Conservation (phyloP, 2,113 vertebrate genomes). For the Pseudorhombus dupliciocellatus region DNA sequence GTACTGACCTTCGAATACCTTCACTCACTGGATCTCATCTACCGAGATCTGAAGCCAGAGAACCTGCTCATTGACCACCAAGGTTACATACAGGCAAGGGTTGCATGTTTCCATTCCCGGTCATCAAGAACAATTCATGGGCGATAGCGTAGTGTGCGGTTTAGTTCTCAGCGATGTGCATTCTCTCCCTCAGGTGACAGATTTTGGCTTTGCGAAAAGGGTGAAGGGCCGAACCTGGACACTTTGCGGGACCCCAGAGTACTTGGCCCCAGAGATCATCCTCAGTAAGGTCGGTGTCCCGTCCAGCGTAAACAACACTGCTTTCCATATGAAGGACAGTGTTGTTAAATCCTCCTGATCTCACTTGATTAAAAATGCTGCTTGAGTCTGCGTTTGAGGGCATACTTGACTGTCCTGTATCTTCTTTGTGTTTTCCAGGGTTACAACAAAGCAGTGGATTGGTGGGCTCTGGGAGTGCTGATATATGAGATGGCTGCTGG, state of each 20-base stretch:
- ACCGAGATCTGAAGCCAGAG: constrained; percentile 94
- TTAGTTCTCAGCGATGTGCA: neutral
- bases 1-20: constrained; percentile 95
- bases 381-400: neutral
- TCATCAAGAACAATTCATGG: neutral
- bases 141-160: fast-evolving
- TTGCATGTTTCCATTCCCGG: neutral
- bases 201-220: constrained; percentile 95
- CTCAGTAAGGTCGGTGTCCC: constrained; percentile 86
- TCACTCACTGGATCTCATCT: constrained; percentile 94
- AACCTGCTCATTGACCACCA: constrained; percentile 95
- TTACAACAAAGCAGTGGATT: constrained; percentile 96
- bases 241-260: constrained; percentile 92
- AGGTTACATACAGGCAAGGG: constrained; percentile 89
- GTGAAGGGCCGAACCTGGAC: constrained; percentile 96
- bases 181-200: constrained; percentile 85
- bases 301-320: neutral
- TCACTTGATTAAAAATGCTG: neutral
- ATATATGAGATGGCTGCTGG: constrained; percentile 97
- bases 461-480: constrained; percentile 94
- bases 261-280: constrained; percentile 94
- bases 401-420: constrained; percentile 6
- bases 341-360: neutral
- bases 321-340: neutral
- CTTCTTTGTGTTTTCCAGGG: constrained; percentile 77